Conservation (phyloP, 1,140 invertebrate genomes). For the Ceratitis capitata region DNA sequence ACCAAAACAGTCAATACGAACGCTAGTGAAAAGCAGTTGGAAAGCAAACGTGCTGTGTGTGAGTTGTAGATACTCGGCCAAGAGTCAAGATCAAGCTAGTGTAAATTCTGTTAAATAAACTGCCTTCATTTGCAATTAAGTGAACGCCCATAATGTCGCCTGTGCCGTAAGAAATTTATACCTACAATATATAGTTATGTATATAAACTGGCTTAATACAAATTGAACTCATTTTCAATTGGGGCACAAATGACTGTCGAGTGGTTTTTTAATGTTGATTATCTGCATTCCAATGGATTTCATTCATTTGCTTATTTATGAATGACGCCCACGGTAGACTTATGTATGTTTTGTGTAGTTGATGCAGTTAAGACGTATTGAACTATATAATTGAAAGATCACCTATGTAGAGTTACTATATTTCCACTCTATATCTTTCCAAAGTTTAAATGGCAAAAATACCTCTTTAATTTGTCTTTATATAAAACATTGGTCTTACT, state of each 20-base stretch:
- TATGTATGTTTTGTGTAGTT: neutral
- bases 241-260: neutral
- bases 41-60: neutral
- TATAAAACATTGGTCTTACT: neutral
- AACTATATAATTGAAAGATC: neutral
- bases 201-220: neutral
- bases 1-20: neutral
- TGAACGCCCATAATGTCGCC: conserved; percentile 18
- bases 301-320: conserved; percentile 12
- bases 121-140: neutral
- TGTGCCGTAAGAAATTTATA: neutral
- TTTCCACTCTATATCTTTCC: neutral
- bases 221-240: neutral
- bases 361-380: no score
- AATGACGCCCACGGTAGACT: neutral
- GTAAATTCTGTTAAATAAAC: neutral
- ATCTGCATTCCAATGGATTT: conserved; percentile 21
- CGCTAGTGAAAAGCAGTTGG: neutral
- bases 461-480: neutral
- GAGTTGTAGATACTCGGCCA: neutral
- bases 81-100: neutral
- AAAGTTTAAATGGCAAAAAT: neutral
- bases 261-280: neutral
- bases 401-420: neutral
- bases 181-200: neutral